A percentile compares a stretch with the other conserved stretches of the same genome.
phyloP scores from a whole-genome alignment of 92 coral and sea anemone genomes.

The Porites lobata region DNA sequence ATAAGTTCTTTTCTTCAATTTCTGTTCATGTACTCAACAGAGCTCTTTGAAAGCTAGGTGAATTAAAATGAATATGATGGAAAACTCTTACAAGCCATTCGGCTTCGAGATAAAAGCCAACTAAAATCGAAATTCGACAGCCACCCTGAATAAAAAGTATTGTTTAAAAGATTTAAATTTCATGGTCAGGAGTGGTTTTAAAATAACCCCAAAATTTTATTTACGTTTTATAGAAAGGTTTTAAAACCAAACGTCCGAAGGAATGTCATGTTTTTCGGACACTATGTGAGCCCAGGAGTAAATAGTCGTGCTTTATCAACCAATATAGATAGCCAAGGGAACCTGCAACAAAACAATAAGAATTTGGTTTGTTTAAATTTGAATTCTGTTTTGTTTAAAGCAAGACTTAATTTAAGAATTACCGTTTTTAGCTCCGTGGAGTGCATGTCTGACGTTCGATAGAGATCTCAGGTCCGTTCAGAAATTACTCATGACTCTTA shows the following conservation, averaged over 20 bases:
- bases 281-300: too few species aligned
- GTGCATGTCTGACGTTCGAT: too few species aligned
- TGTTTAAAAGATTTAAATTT: neutral
- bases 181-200: neutral
- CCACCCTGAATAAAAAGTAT: neutral
- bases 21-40: neutral
- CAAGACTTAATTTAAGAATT: too few species aligned
- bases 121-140: neutral
- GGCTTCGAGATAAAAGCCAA: neutral
- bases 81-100: neutral
- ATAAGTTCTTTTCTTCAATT: neutral
- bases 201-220: neutral
- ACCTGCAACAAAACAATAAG: too few species aligned
- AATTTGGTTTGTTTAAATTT: too few species aligned
- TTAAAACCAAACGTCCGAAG: too few species aligned
- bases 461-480: too few species aligned
- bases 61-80: neutral
- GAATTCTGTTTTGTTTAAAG: too few species aligned
- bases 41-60: neutral
- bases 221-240: neutral
- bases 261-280: too few species aligned
- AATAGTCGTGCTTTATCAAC: too few species aligned
- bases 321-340: neutral
- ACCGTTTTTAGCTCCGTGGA: too few species aligned
- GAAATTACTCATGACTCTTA: too few species aligned